phyloP scores from a whole-genome alignment of 2,797 vertebrate genomes.

The Ctenopoma kingsleyae region DNA sequence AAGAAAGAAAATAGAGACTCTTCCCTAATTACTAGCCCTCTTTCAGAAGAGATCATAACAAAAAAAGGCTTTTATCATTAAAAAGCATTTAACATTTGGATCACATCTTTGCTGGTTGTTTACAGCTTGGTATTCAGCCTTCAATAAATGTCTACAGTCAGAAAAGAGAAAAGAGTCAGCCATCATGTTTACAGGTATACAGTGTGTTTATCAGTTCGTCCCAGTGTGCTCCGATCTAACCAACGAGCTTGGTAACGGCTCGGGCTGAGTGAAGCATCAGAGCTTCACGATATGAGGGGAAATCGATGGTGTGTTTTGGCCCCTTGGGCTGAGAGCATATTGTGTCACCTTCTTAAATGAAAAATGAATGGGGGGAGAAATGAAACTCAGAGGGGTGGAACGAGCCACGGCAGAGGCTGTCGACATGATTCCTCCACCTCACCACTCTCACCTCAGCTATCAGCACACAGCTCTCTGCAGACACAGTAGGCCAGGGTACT shows the following conservation, averaged over 20 bases:
- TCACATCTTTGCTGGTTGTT: slow-evolving; percentile 33
- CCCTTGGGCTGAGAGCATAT: slow-evolving; percentile 72
- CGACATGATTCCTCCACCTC: slow-evolving; percentile 68
- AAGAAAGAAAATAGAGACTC: neutral
- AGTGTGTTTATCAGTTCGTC: slow-evolving; percentile 54
- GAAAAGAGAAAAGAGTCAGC: slow-evolving; percentile 7
- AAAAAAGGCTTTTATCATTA: slow-evolving; percentile 32
- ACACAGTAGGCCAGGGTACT: slow-evolving; percentile 23
- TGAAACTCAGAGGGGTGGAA: slow-evolving; percentile 77
- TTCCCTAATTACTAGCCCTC: slow-evolving; percentile 12
- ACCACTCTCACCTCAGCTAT: slow-evolving; percentile 51
- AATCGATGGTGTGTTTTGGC: slow-evolving; percentile 76
- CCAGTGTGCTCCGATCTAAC: slow-evolving; percentile 45
- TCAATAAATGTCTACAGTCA: slow-evolving; percentile 24
- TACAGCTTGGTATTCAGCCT: slow-evolving; percentile 17
- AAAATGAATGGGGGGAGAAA: slow-evolving; percentile 80
- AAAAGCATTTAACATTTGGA: slow-evolving; percentile 40
- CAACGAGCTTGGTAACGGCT: slow-evolving; percentile 33
- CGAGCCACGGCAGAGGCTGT: slow-evolving; percentile 61
- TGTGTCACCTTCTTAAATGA: slow-evolving; percentile 82
- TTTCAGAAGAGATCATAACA: slow-evolving; percentile 23
- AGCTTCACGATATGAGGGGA: slow-evolving; percentile 67
- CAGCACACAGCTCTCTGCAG: slow-evolving; percentile 52
- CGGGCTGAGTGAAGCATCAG: slow-evolving; percentile 66
- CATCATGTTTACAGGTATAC: slow-evolving; percentile 55